Evolutionary conservation across 2,797 vertebrate genomes (phyloP), one percentile per base, ranked within the genome.

Genomic region (Alca torda): DNA sequence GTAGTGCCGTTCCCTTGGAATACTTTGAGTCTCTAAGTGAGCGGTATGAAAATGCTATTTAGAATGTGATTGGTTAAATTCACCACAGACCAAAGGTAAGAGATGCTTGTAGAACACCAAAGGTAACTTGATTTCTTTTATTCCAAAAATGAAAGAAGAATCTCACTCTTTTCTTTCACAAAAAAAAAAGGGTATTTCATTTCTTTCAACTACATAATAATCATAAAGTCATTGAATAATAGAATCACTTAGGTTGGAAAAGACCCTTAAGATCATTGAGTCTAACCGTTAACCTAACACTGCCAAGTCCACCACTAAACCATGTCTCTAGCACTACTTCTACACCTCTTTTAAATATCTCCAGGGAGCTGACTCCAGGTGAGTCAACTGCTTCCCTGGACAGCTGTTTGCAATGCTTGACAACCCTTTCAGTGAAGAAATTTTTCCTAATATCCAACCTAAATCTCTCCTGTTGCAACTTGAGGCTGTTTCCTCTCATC

Each of bases 181-280:
- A 74, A 65, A 39, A 7, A 4, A 69, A 19, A 51, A 30, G 39
- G 1, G n/a, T 45, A 26, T 13, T 19, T 4, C 0, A 21, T 24
- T 46, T 48, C 2, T 83, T 88, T 83, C 9, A 35, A 17, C 17
- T 70, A 3, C 4, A 6, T 69, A 69, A 45, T 12, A 56, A 46
- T 56, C 30, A 39, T 37, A 65, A 2, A 68, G n/a, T 37, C 23
- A 46, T 41, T 46, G 3, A 69, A 37, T 41, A 26, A 26, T 35
- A 23, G 56, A 67, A 16, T 13, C 6, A 20, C 35, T 73, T 51
- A 30, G 5, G 17, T 17, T 84, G 25, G 46, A 81, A 81, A 74
- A 20, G 6, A n/a, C 4, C 3, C 8, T 54, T 56, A 35, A 25
- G 16, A 33, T 69, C 31, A 60, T 46, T 0, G 0, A 59, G 33